Base-by-base conservation (phyloP, 2,888 invertebrate species). In the Calameuta idolon region DNA sequence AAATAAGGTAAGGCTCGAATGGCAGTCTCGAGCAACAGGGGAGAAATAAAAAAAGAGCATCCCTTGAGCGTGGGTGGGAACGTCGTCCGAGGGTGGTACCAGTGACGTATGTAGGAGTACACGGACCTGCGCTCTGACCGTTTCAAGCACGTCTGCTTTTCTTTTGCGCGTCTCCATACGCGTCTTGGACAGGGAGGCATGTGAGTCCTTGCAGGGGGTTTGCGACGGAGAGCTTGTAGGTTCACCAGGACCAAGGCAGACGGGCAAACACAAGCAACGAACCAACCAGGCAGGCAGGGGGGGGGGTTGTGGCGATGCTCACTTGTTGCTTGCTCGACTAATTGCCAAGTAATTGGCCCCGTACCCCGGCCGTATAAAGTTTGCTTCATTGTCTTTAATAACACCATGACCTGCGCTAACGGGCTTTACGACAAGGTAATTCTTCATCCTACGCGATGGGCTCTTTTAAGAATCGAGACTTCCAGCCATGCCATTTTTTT, bases 311-410 rank as follows among this genome's bases (percentile, higher is more conserved):
- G 85, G 87, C 87, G 89, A 90, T 89, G 88, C 89, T 89, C 90
- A 89, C 90, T 90, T 90, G 90, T 90, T 90, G 90, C 90, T 90
- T 85, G 87, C 86, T 87, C 89, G 88, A 90, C 90, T 91, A 91
- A 91, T 91, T 91, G 91, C 90, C 90, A 89, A 90, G 91, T 91
- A 91, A 91, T 91, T 91, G 90, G 90, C 89, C 88, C 85, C 87
- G 85, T 89, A 87, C 85, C 87, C 86, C 71, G 85, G 86, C 87
- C 88, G 89, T 90, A 90, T 89, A 91, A 91, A 91, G 87, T 91
- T 91, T 90, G 89, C 90, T 90, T 90, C 90, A 91, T 91, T 91
- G 90, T 90, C 90, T 91, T 90, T 90, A 90, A 90, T 91, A 91
- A 91, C 90, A 87, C 86, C 89, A 87, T 90, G 90, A 90, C 89